A percentile compares a stretch with the other conserved stretches of the same genome.
Conservation (phyloP, 2,888 invertebrate species). For the Ennomos erosarius region DNA sequence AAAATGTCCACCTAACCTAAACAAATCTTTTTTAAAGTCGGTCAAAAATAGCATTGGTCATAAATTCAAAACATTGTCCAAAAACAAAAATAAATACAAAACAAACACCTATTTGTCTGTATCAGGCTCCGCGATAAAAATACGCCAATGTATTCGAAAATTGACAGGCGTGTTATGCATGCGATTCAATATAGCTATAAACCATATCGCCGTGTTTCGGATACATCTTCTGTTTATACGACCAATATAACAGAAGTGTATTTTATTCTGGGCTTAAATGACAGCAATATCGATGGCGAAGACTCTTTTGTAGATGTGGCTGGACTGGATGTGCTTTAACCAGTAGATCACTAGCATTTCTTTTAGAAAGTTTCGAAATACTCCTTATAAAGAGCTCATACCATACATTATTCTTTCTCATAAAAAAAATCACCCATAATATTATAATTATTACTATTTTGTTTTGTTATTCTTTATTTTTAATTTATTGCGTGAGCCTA, state of each 20-base stretch:
- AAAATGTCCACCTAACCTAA: too few species aligned
- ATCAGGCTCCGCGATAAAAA: slow-evolving; percentile 13
- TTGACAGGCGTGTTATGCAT: slow-evolving; percentile 36
- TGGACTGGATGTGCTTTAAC: slow-evolving; percentile 29
- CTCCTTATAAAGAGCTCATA: too few species aligned
- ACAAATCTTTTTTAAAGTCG: too few species aligned
- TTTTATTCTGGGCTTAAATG: slow-evolving; percentile 54
- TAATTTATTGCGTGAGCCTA: too few species aligned
- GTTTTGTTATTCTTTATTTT: too few species aligned
- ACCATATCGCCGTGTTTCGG: slow-evolving; percentile 32
- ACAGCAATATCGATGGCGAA: slow-evolving; percentile 48
- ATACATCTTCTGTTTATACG: slow-evolving; percentile 48
- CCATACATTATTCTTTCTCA: too few species aligned
- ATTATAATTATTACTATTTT: too few species aligned
- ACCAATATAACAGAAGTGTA: slow-evolving; percentile 51
- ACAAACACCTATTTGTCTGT: slow-evolving; percentile 5
- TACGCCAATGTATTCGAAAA: slow-evolving; percentile 24
- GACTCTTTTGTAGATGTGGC: slow-evolving; percentile 28
- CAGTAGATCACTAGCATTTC: too few species aligned
- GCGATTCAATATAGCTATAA: slow-evolving; percentile 40
- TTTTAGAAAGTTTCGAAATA: too few species aligned
- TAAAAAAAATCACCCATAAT: too few species aligned
- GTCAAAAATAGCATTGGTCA: too few species aligned
- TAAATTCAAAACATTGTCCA: too few species aligned
- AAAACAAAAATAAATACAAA: slow-evolving; percentile 11